Base-by-base conservation (phyloP, 2,797 vertebrate species). In the Bovichtus variegatus region DNA sequence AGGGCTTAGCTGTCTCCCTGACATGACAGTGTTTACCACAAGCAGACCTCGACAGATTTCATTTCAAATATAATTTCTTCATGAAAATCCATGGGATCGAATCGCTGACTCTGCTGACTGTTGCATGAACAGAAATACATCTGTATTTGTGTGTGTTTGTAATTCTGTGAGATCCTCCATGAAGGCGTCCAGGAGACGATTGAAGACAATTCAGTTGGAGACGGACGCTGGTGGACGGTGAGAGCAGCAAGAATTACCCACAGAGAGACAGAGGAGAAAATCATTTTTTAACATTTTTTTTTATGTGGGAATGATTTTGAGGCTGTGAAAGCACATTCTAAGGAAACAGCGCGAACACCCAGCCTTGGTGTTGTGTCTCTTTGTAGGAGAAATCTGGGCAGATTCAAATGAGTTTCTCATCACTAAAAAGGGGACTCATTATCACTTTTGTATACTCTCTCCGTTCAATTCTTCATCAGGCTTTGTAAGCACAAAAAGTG, bases 401-500 rank as follows among this genome's bases (percentile, higher is more conserved):
- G 83, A 91, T 92, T 92, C 89, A 92, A 91, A 90, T 88, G 83
- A 88, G 87, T 81, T 89, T 89, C 90, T 92, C 93, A 91, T 94
- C 92, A 90, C 81, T 89, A 87, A 89, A 91, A 91, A 88, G 84
- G 70, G 80, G 87, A 90, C 92, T 93, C 91, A 91, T 94, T 91
- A 93, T 93, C 93, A 92, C 92, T 82, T 92, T 87, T 93, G 86
- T 88, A 87, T 87, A 85, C 91, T 92, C 83, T 87, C 88, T 87
- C 83, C 74, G 40, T 89, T 91, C 88, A 80, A 81, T 89, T 89
- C 81, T 87, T 89, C 89, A 84, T 90, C 84, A 67, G 83, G 82
- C 90, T 93, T 93, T 92, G 90, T 91, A 90, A 94, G 92, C 92
- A 92, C 63, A 92, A 92, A 92, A 92, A 89, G 83, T 91, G 89